Evolutionary conservation across 2,797 vertebrate species (phyloP).

Genomic region (Notamacropus eugenii): DNA sequence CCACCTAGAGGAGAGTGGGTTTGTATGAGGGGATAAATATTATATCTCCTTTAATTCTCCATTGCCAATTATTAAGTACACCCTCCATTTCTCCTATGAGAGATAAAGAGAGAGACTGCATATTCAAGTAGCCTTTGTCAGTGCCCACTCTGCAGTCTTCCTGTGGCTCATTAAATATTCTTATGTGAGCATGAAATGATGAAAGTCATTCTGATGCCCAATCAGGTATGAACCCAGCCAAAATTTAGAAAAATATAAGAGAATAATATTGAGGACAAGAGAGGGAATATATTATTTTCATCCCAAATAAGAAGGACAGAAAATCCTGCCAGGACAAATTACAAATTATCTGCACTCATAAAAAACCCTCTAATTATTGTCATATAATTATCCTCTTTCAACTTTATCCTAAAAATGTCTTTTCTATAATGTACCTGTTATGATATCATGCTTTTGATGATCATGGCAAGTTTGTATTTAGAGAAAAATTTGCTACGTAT

Average conservation of each 20-base stretch:
- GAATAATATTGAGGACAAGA: not conserved
- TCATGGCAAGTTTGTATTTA: not conserved
- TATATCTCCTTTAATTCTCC: not conserved
- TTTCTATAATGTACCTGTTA: not conserved
- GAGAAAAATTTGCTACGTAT: not conserved
- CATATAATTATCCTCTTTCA: not conserved
- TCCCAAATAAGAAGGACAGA: constrained; percentile 4
- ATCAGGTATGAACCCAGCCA: not conserved
- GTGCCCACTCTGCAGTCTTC: not conserved
- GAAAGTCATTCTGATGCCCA: constrained; percentile 2
- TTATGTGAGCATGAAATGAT: not conserved
- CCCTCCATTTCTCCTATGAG: not conserved
- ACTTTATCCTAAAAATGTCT: not conserved
- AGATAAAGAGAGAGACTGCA: not conserved
- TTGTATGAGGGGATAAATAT: not conserved
- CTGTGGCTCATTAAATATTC: not conserved
- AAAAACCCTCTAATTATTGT: not conserved
- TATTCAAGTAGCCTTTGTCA: not conserved
- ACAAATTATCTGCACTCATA: constrained; percentile 12
- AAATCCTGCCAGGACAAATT: not conserved
- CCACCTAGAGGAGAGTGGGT: constrained; percentile 7
- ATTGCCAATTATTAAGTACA: not conserved
- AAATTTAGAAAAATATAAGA: constrained; percentile 36
- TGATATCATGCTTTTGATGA: not conserved
- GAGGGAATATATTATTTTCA: not conserved